phyloP scores from a whole-genome alignment of 23 tunicate genomes.

The Trididemnum clinides region DNA sequence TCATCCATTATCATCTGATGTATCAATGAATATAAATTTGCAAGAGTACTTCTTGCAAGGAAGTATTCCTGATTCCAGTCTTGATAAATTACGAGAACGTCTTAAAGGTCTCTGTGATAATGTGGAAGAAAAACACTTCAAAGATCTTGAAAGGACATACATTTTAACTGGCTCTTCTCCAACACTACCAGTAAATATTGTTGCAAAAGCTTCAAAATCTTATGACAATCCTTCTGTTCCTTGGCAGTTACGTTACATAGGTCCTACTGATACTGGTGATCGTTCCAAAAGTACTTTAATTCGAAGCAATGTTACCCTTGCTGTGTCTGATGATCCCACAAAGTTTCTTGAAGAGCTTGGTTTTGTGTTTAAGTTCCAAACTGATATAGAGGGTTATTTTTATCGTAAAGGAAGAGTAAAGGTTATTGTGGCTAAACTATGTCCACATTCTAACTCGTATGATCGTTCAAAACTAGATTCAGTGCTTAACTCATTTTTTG shows the following conservation, averaged over 20 bases:
- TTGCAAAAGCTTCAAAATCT: conserved; percentile 76
- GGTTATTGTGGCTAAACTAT: conserved; percentile 69
- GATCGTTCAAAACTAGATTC: conserved; percentile 58
- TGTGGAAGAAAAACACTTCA: conserved; percentile 62
- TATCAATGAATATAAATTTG: conserved; percentile 45
- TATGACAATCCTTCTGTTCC: conserved; percentile 48
- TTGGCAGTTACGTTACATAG: conserved; percentile 90
- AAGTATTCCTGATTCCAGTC: conserved; percentile 47
- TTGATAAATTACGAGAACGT: conserved; percentile 65
- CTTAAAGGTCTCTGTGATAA: conserved; percentile 89
- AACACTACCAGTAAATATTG: conserved; percentile 24
- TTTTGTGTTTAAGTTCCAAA: conserved; percentile 61
- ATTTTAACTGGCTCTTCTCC: conserved; percentile 21
- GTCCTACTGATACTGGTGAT: conserved; percentile 64
- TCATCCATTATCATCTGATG: conserved; percentile 68
- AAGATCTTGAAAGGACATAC: conserved; percentile 72
- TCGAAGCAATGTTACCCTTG: conserved; percentile 84
- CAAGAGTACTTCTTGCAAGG: conserved; percentile 94
- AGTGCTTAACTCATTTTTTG: conserved; percentile 38
- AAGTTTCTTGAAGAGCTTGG: conserved; percentile 85
- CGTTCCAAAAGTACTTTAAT: conserved; percentile 62
- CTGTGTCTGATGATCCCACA: conserved; percentile 69
- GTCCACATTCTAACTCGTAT: not conserved
- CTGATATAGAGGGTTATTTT: conserved; percentile 64
- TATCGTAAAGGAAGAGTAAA: conserved; percentile 89